phyloP scores from a whole-genome alignment of 2,113 vertebrate genomes.

The Hippocampus guttulatus region DNA sequence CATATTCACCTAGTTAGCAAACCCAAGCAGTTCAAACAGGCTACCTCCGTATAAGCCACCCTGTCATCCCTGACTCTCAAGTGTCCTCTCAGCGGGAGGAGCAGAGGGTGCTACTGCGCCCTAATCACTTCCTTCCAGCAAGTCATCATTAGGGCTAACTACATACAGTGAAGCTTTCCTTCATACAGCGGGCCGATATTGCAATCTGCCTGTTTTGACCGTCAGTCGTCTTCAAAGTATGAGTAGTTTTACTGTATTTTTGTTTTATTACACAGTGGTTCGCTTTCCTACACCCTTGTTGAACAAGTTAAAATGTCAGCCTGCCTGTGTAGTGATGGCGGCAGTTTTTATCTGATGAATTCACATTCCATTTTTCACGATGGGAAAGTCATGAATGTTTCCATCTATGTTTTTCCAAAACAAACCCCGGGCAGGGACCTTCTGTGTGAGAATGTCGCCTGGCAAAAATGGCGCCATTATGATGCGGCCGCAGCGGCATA shows the following conservation, averaged over 20 bases:
- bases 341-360: neutral
- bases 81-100: slow-evolving; percentile 28
- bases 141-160: slow-evolving; percentile 56
- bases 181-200: too few relatives aligned
- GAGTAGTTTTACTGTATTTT: too few relatives aligned
- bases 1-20: slow-evolving; percentile 13
- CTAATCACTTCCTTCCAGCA: slow-evolving; percentile 52
- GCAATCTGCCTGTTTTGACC: too few relatives aligned
- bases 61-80: slow-evolving; percentile 15
- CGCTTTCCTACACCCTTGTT: neutral
- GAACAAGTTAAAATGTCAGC: neutral
- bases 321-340: neutral
- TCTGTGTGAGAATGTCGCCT: slow-evolving; percentile 34
- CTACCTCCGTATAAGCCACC: slow-evolving; percentile 10
- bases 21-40: slow-evolving; percentile 14
- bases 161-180: neutral
- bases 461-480: slow-evolving; percentile 62
- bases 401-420: neutral
- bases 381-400: neutral
- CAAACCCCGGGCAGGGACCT: neutral
- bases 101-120: slow-evolving; percentile 43
- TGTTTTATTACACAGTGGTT: slow-evolving; percentile 18
- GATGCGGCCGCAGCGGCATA: slow-evolving; percentile 45
- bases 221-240: too few relatives aligned
- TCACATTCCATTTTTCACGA: neutral